These are phyloP conservation scores for Pogonognathellus flavescens DNA, from an alignment of 1,140 invertebrate genomes.

Conservation along the genomic window DNA sequence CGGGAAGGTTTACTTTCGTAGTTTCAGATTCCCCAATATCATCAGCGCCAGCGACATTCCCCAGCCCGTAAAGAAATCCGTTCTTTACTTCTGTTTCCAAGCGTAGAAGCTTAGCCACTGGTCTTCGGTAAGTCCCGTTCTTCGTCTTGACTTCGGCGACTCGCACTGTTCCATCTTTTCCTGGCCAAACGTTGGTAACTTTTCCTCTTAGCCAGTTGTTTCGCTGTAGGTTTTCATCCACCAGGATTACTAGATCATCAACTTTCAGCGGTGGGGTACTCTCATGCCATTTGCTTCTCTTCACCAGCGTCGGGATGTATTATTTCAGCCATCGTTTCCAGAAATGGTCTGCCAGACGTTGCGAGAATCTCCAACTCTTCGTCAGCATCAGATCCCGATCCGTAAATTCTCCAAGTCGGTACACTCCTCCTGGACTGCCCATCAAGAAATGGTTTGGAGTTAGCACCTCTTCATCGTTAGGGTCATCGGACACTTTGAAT, in stretches of 20 bases:
- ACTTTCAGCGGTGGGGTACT: neutral
- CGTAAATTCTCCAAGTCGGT: neutral
- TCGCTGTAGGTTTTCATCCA: neutral
- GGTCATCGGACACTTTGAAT: conserved; percentile 57
- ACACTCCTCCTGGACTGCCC: neutral
- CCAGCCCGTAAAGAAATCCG: neutral
- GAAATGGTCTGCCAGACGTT: conserved; percentile 33
- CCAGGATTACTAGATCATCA: neutral
- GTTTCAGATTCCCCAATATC: too few relatives aligned
- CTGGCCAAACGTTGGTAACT: neutral
- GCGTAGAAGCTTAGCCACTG: neutral
- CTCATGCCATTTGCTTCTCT: neutral
- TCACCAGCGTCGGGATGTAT: neutral
- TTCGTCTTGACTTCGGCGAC: neutral
- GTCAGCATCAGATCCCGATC: neutral
- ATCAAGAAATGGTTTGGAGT: conserved; percentile 66
- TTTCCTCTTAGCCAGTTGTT: neutral
- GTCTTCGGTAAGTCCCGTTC: neutral
- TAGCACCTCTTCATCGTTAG: conserved; percentile 58
- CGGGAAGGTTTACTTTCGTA: too few relatives aligned
- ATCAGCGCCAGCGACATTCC: neutral
- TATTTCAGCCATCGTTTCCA: conserved; percentile 26
- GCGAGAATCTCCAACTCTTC: conserved; percentile 48
- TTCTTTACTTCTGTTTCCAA: neutral
- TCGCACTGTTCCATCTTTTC: neutral